Percentiles rank a stretch among this genome's conserved stretches.
Evolutionary conservation across 30 jellyfish, hydroid and myxozoan genomes (phyloP).

Genomic region (Aurelia aurita): DNA sequence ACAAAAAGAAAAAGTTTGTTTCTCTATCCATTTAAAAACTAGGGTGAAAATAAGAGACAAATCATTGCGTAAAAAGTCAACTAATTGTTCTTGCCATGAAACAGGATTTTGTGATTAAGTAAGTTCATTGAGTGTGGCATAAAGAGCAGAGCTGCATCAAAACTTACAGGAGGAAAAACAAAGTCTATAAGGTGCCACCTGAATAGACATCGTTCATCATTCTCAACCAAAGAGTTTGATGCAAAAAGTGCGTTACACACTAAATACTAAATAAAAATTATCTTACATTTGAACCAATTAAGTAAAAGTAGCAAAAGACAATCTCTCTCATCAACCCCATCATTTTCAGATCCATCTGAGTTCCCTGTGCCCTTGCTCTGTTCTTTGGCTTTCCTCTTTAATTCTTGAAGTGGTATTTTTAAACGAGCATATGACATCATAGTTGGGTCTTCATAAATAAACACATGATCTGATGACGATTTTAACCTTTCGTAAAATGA

Average conservation of each 20-base stretch:
- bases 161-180: too few relatives aligned
- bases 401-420: constrained; percentile 50
- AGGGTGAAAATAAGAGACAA: too few relatives aligned
- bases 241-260: neutral
- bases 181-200: too few relatives aligned
- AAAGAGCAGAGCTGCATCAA: too few relatives aligned
- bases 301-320: constrained; percentile 71
- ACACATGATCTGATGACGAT: constrained; percentile 45
- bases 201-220: too few relatives aligned
- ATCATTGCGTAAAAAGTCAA: too few relatives aligned
- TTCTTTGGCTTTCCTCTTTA: constrained; percentile 56
- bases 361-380: constrained; percentile 9
- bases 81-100: too few relatives aligned
- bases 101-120: too few relatives aligned
- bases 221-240: too few relatives aligned
- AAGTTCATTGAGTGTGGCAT: too few relatives aligned
- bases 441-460: constrained; percentile 65
- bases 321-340: constrained; percentile 58
- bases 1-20: neutral
- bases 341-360: too few relatives aligned
- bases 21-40: neutral
- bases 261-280: neutral
- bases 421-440: constrained; percentile 52
- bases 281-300: constrained; percentile 84
- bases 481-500: constrained; percentile 43